These are phyloP conservation scores for Rhyacophila evoluta DNA, from an alignment of 2,888 invertebrate species.

Conservation along the genomic window DNA sequence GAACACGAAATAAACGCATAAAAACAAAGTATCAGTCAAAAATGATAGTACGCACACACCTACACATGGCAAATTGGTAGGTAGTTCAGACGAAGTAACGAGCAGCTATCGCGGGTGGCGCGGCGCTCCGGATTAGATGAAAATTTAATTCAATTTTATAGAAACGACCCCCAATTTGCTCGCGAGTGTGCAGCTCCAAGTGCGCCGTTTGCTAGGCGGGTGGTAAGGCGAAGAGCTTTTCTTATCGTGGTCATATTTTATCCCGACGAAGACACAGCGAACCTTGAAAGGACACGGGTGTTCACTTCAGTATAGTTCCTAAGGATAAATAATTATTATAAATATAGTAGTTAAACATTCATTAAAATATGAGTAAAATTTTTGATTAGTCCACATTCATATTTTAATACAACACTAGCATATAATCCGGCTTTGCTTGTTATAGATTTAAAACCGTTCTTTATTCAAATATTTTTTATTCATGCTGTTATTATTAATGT, in stretches of 20 bases:
- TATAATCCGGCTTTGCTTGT: too few species aligned
- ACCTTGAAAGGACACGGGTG: too few species aligned
- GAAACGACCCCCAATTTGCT: conserved; percentile 54
- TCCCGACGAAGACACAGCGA: neutral
- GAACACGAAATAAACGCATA: neutral
- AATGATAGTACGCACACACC: neutral
- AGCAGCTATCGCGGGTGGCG: conserved; percentile 11
- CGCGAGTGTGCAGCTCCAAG: conserved; percentile 40
- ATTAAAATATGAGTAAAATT: too few species aligned
- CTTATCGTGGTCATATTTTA: conserved; percentile 11
- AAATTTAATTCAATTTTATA: conserved; percentile 55
- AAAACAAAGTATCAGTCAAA: neutral
- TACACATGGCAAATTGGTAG: neutral
- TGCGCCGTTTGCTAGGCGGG: conserved; percentile 11
- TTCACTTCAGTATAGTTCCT: too few species aligned
- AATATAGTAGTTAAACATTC: too few species aligned
- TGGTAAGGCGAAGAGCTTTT: neutral
- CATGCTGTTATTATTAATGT: too few species aligned
- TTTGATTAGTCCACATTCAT: too few species aligned
- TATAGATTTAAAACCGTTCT: too few species aligned
- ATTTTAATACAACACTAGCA: too few species aligned
- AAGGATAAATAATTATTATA: too few species aligned
- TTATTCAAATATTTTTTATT: too few species aligned
- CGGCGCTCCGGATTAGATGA: conserved; percentile 46
- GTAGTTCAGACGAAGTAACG: neutral